Conservation (phyloP, 2,113 vertebrate genomes). For the Podiceps cristatus region DNA sequence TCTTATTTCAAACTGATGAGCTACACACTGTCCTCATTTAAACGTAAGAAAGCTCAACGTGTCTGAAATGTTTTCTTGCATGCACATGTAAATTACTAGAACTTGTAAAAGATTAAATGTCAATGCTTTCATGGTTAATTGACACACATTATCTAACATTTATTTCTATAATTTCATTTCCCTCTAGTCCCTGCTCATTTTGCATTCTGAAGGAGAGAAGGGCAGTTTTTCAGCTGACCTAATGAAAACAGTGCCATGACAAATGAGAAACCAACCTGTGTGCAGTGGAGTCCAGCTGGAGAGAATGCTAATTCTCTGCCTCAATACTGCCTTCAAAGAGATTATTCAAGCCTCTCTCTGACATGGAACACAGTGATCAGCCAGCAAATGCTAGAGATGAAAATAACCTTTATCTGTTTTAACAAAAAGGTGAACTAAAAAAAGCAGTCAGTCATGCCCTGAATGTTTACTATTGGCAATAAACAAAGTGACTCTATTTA, state of each 20-base stretch:
- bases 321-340: constrained; percentile 69
- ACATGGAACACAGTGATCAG: constrained; percentile 76
- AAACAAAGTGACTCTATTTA: constrained; percentile 34
- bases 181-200: not conserved
- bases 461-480: constrained; percentile 54
- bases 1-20: not conserved
- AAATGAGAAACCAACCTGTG: constrained; percentile 71
- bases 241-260: constrained; percentile 41
- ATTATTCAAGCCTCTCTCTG: constrained; percentile 75
- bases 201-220: constrained; percentile 43
- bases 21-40: not conserved
- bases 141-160: not conserved
- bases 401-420: constrained; percentile 77
- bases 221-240: constrained; percentile 58
- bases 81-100: not conserved
- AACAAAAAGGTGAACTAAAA: constrained; percentile 67
- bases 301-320: constrained; percentile 76
- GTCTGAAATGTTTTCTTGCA: not conserved
- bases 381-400: constrained; percentile 70
- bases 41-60: rapidly evolving
- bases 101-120: not conserved
- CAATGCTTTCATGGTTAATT: not conserved
- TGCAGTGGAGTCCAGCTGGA: constrained; percentile 45
- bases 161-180: constrained; percentile 16
- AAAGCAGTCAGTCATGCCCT: constrained; percentile 41